Conservation (phyloP, 2,113 vertebrate genomes). For the Triplophysa dalaica region DNA sequence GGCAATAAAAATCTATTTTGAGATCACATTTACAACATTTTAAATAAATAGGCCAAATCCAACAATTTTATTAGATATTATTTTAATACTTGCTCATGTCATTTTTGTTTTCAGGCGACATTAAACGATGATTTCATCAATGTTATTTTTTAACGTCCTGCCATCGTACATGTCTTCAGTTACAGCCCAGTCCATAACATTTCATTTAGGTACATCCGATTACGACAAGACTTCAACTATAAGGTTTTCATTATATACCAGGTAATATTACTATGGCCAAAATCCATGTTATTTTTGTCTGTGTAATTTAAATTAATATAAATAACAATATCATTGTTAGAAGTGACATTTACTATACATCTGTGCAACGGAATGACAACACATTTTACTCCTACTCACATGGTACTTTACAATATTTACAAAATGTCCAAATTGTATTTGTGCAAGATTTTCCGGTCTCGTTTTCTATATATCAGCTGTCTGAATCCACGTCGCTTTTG, state of each 20-base stretch:
- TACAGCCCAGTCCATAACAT: constrained; percentile 28
- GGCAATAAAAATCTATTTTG: neutral
- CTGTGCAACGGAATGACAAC: constrained; percentile 84
- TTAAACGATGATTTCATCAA: constrained; percentile 20
- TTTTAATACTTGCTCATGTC: constrained; percentile 32
- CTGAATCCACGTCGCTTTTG: constrained; percentile 93
- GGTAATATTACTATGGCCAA: constrained; percentile 63
- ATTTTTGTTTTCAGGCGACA: constrained; percentile 4
- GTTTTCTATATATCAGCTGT: constrained; percentile 84
- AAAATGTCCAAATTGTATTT: constrained; percentile 75
- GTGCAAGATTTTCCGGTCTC: constrained; percentile 79
- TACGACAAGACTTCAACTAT: constrained; percentile 30
- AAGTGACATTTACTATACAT: constrained; percentile 74
- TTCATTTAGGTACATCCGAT: neutral
- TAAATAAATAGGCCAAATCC: constrained; percentile 14
- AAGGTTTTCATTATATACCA: constrained; percentile 59
- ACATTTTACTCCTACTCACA: constrained; percentile 73
- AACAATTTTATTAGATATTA: constrained; percentile 15
- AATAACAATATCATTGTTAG: constrained; percentile 72
- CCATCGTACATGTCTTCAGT: constrained; percentile 28
- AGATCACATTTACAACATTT: neutral
- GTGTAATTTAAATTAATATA: constrained; percentile 77
- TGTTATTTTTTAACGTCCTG: constrained; percentile 26
- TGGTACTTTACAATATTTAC: constrained; percentile 80
- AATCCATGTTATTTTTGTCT: constrained; percentile 32